Base-by-base conservation (phyloP, 35 echinoderm and acorn worm genomes). In the Heliocidaris erythrogramma region DNA sequence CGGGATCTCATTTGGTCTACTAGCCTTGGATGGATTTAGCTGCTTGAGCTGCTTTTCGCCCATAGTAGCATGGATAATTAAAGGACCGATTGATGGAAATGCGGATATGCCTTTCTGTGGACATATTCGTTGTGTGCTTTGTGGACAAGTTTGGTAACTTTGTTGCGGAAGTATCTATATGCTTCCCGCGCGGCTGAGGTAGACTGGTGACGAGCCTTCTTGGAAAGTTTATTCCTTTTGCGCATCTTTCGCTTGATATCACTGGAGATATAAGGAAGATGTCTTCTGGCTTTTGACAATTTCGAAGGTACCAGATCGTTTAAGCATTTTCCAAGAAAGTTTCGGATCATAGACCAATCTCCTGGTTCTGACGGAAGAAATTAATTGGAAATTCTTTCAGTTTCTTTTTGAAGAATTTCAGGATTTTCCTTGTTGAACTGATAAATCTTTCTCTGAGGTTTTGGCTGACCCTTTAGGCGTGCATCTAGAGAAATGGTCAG, bases 201-300 rank as follows among this genome's bases (percentile, higher is more conserved):
- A 13, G 86, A 89, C 86, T 30, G 59, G 85, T 94, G 27, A 11
- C 85, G 49, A 48, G 95, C 95, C 32, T 89, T 86, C 49, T 60
- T 52, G 13, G 56, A 94, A 9, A 94, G 85, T 78, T 78, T 60
- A 50, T 96, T 93, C 42, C 96, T 56, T 78, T 96, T 96, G 78
- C 96, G 89, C 94, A 96, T 96, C 47, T 94, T n/a, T 16, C 96
- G 32, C 92, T 96, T 96, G 48, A 96, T 59, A 42, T 94, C 21
- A 6, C 14, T 13, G 30, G 59, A 59, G 49, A 94, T 92, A 93
- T 49, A 94, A 13, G 96, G 93, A 16, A 96, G 47, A 52, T 96
- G 60, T 49, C 49, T 24, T 61, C 94, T 94, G 48, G 18, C 42
- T 13, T 85, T 96, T 8, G 49, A 78, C 93, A 96, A 35, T 53